Evolutionary conservation across 2,113 vertebrate genomes (phyloP).

Genomic region (Leptosomus discolor): DNA sequence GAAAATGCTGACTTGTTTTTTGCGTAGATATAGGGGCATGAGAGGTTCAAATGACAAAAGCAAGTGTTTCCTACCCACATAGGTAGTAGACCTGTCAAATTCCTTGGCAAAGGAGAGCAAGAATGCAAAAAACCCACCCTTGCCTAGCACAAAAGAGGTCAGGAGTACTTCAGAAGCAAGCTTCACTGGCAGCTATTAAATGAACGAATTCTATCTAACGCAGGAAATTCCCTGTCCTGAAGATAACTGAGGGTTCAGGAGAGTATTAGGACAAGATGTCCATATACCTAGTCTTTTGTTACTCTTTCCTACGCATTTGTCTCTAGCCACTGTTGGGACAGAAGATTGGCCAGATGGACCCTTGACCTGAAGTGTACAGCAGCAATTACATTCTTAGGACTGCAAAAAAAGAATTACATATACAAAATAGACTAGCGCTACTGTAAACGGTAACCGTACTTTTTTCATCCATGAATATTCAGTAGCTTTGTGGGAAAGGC

Average conservation of each 20-base stretch:
- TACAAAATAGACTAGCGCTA: neutral
- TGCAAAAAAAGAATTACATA: neutral
- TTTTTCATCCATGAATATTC: neutral
- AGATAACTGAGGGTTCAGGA: neutral
- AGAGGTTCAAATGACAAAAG: neutral
- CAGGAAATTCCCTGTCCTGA: neutral
- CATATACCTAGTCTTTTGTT: neutral
- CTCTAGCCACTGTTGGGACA: neutral
- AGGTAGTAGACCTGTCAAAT: neutral
- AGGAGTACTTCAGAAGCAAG: neutral
- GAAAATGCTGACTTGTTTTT: neutral
- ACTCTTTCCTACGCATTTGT: neutral
- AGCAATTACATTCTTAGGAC: neutral
- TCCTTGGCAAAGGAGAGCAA: neutral
- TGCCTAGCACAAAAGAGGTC: neutral
- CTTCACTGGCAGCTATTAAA: neutral
- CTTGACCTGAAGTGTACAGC: neutral
- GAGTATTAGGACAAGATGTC: neutral
- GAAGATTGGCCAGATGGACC: neutral
- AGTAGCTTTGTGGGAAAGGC: neutral
- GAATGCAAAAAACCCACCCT: neutral
- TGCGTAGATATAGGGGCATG: neutral
- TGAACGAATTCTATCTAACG: neutral
- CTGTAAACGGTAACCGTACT: neutral
- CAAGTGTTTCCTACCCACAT: neutral